A percentile compares a stretch with the other conserved stretches of the same genome.
Evolutionary conservation across 2,113 vertebrate genomes (phyloP).

Genomic region (Anguilla japonica): DNA sequence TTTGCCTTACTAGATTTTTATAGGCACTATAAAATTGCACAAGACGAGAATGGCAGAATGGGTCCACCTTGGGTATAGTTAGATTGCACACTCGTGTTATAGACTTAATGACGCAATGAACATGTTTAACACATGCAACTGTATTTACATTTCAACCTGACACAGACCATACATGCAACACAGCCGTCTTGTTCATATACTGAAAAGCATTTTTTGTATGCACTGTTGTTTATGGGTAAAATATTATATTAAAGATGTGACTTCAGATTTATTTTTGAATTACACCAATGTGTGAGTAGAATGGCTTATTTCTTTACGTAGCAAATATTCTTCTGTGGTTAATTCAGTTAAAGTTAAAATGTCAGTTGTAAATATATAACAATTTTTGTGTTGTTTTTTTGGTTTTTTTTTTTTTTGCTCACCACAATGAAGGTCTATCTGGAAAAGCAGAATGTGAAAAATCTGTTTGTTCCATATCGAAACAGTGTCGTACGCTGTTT

Average conservation of each 20-base stretch:
- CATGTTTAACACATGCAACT: not conserved
- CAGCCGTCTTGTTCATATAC: too few relatives aligned
- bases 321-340: too few relatives aligned
- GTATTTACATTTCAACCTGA: not conserved
- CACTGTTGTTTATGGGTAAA: not conserved
- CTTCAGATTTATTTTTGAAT: not conserved
- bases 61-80: not conserved
- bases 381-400: not conserved
- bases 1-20: not conserved
- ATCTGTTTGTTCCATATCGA: not conserved
- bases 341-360: too few relatives aligned
- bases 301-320: too few relatives aligned
- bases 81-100: not conserved
- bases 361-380: not conserved
- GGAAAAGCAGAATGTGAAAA: not conserved
- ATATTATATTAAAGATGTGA: not conserved
- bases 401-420: not conserved
- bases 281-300: not conserved
- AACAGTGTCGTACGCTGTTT: slow-evolving; percentile 34
- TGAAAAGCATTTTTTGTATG: not conserved
- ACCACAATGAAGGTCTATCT: not conserved
- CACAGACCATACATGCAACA: not conserved
- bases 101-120: too few relatives aligned
- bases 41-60: not conserved
- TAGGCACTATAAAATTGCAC: not conserved